Evolutionary conservation across 2,888 invertebrate species (phyloP).

Genomic region (Oligia fasciuncula): DNA sequence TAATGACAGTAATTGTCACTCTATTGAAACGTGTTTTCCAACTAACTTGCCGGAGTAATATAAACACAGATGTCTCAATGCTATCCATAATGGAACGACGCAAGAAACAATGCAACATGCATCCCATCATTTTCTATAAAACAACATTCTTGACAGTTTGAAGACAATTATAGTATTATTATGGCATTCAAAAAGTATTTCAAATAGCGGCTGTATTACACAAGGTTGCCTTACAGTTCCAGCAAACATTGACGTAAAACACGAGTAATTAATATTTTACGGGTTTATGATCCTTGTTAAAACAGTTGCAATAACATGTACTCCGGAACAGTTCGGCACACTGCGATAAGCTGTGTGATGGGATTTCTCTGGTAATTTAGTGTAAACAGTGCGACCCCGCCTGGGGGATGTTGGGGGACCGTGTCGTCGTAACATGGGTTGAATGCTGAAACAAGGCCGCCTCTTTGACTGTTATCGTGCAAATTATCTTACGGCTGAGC

Average conservation of each 20-base stretch:
- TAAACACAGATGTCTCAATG: constrained; percentile 35
- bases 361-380: constrained; percentile 72
- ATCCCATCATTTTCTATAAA: constrained; percentile 37
- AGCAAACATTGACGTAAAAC: constrained; percentile 20
- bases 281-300: constrained; percentile 43
- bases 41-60: background rate
- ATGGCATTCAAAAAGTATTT: constrained; percentile 23
- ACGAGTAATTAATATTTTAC: constrained; percentile 34
- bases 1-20: background rate
- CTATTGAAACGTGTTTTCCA: constrained; percentile 17
- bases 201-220: constrained; percentile 9
- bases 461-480: constrained; percentile 73
- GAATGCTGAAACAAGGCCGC: constrained; percentile 74
- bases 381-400: constrained; percentile 73
- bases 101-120: constrained; percentile 19
- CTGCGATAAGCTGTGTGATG: constrained; percentile 57
- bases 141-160: constrained; percentile 23
- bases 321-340: constrained; percentile 44
- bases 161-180: constrained; percentile 33
- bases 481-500: constrained; percentile 72
- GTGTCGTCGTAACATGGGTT: constrained; percentile 74
- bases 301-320: constrained; percentile 34
- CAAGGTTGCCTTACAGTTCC: background rate
- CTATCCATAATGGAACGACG: constrained; percentile 1
- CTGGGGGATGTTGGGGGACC: constrained; percentile 71